phyloP scores from a whole-genome alignment of 2,888 invertebrate genomes.

The Plemyria rubiginata region DNA sequence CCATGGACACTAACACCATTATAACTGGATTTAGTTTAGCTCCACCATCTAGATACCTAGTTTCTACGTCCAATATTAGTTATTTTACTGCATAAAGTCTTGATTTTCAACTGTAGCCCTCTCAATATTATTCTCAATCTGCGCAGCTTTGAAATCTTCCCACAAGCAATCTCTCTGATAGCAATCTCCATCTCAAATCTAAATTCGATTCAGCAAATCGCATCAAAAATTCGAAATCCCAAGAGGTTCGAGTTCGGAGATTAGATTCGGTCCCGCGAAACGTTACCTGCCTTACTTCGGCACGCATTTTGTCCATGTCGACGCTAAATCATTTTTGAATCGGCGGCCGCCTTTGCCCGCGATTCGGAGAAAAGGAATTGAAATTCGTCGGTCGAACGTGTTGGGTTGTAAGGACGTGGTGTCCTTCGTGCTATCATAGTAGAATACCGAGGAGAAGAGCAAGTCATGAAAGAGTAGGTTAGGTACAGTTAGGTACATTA shows the following conservation, averaged over 20 bases:
- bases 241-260: constrained; percentile 7
- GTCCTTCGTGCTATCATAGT: constrained; percentile 41
- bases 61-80: too few species aligned
- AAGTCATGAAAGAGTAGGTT: background rate
- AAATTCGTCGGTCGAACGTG: constrained; percentile 53
- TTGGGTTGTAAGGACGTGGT: constrained; percentile 53
- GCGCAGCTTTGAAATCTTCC: constrained; percentile 9
- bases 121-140: constrained; percentile 6
- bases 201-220: constrained; percentile 23
- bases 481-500: too few species aligned
- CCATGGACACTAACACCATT: background rate
- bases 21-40: background rate
- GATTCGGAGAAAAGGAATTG: constrained; percentile 67
- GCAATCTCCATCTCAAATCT: constrained; percentile 19
- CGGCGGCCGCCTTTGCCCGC: constrained; percentile 56
- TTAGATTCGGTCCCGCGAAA: constrained; percentile 25
- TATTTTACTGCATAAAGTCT: too few species aligned
- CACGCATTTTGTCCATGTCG: constrained; percentile 23
- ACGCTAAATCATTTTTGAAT: constrained; percentile 43
- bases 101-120: background rate
- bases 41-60: background rate
- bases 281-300: constrained; percentile 27
- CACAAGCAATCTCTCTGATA: constrained; percentile 11
- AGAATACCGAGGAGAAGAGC: constrained; percentile 2
- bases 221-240: constrained; percentile 20